Percentiles rank a stretch among this genome's conserved stretches.
These are phyloP conservation scores for Oryzias sinensis DNA, from an alignment of 2,797 vertebrate genomes.

Conservation along the genomic window DNA sequence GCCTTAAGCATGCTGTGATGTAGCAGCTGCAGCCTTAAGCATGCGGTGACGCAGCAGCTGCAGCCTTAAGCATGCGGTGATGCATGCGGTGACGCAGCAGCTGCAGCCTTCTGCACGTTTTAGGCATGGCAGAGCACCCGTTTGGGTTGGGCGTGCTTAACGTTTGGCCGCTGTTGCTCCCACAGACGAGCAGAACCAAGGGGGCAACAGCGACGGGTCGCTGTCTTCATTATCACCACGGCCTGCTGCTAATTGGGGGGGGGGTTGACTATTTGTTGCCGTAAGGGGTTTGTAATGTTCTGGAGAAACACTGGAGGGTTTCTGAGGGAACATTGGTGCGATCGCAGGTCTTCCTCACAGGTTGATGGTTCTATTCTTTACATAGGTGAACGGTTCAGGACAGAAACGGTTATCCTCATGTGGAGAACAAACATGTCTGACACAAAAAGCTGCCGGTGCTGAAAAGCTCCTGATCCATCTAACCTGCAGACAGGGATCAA, in stretches of 20 bases:
- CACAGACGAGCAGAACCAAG: constrained; percentile 54
- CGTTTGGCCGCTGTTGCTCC: constrained; percentile 75
- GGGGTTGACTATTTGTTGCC: no score
- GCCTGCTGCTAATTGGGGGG: no score
- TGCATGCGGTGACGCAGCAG: no score
- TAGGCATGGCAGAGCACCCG: constrained; percentile 45
- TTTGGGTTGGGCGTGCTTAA: constrained; percentile 59
- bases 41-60: no score
- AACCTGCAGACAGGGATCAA: constrained; percentile 63
- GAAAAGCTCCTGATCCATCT: constrained; percentile 60
- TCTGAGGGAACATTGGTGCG: no score
- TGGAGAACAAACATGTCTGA: constrained; percentile 41
- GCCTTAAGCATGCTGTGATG: no score
- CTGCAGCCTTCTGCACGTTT: no score
- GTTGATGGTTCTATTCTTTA: constrained; percentile 16
- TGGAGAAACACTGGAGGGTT: no score
- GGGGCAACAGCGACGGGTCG: constrained; percentile 50
- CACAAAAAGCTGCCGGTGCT: constrained; percentile 33
- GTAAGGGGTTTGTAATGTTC: no score
- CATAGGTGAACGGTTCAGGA: constrained; percentile 18
- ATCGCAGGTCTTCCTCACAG: no score
- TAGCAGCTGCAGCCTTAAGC: no score
- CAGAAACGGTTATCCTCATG: constrained; percentile 10
- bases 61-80: no score
- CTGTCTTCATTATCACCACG: constrained; percentile 47